A percentile compares a stretch with the other conserved stretches of the same genome.
Conservation (phyloP, 1,140 invertebrate genomes). For the Trichonephila clavata region DNA sequence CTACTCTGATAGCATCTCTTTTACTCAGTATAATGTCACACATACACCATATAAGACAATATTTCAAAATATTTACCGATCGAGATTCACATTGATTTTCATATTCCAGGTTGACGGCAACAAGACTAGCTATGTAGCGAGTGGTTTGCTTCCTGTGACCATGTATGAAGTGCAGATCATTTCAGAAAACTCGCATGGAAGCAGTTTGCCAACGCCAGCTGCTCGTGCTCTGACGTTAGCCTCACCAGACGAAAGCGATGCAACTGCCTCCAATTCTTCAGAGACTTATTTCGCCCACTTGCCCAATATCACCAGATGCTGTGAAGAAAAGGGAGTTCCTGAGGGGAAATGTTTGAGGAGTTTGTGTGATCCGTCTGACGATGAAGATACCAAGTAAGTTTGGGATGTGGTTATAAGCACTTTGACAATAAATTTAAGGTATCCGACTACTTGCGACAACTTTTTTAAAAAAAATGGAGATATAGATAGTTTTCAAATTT, state of each 20-base stretch:
- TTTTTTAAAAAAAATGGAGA: too few relatives aligned
- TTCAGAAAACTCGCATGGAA: conserved; percentile 87
- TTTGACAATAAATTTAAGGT: too few relatives aligned
- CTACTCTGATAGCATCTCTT: too few relatives aligned
- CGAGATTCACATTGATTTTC: too few relatives aligned
- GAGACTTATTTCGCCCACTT: conserved; percentile 82
- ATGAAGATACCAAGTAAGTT: conserved; percentile 83
- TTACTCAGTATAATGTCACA: too few relatives aligned
- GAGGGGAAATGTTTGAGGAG: conserved; percentile 88
- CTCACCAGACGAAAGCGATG: not conserved
- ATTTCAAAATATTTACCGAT: too few relatives aligned
- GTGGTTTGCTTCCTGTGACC: conserved; percentile 86
- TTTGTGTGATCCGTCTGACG: conserved; percentile 88
- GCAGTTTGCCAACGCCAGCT: conserved; percentile 87
- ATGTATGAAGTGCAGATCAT: conserved; percentile 90
- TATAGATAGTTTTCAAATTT: too few relatives aligned
- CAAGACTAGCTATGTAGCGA: conserved; percentile 84
- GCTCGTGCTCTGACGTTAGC: conserved; percentile 85
- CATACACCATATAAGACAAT: too few relatives aligned
- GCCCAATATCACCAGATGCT: conserved; percentile 88
- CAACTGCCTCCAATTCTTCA: conserved; percentile 80
- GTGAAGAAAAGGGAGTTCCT: conserved; percentile 86
- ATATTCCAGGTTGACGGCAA: conserved; percentile 72
- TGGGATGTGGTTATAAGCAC: too few relatives aligned
- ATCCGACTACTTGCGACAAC: too few relatives aligned